Evolutionary conservation across 1,140 invertebrate genomes (phyloP).

Genomic region (Drosophila pruinosa): DNA sequence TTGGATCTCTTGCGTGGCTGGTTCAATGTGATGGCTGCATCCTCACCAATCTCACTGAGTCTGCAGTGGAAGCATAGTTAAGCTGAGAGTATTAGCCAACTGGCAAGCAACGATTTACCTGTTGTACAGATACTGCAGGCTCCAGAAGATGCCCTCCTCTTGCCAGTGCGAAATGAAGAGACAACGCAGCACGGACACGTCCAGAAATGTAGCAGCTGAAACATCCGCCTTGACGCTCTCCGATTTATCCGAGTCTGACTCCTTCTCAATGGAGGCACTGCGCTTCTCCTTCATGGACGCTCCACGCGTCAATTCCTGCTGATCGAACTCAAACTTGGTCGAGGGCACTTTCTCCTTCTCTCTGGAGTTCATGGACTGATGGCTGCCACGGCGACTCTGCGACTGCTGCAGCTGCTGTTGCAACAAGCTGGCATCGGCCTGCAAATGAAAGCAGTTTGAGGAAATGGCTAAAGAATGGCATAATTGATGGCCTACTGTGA

Average conservation of each 20-base stretch:
- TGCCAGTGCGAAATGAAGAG: conserved; percentile 99
- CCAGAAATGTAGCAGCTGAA: conserved; percentile 95
- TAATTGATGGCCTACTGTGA: conserved; percentile 84
- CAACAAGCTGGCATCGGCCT: conserved; percentile 85
- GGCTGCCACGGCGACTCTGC: conserved; percentile 77
- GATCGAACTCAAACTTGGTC: conserved; percentile 81
- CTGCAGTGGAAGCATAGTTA: conserved; percentile 81
- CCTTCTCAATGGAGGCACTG: conserved; percentile 84
- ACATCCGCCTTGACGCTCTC: conserved; percentile 85
- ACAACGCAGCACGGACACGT: conserved; percentile 97
- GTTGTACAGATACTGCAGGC: conserved; percentile 95
- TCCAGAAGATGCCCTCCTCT: conserved; percentile 99
- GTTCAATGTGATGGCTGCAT: conserved; percentile 88
- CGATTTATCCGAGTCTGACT: conserved; percentile 82
- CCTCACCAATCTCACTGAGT: conserved; percentile 91
- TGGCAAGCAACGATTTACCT: conserved; percentile 84
- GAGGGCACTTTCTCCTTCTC: conserved; percentile 76
- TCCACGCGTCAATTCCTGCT: conserved; percentile 75
- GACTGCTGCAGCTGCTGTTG: conserved; percentile 83
- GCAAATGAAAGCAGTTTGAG: background rate
- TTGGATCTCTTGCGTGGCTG: conserved; percentile 93
- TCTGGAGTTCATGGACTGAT: conserved; percentile 75
- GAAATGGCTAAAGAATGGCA: background rate
- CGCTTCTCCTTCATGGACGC: conserved; percentile 84
- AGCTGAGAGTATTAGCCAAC: conserved; percentile 12